phyloP scores from a whole-genome alignment of 2,113 vertebrate species.

The Thamnophis sirtalis region DNA sequence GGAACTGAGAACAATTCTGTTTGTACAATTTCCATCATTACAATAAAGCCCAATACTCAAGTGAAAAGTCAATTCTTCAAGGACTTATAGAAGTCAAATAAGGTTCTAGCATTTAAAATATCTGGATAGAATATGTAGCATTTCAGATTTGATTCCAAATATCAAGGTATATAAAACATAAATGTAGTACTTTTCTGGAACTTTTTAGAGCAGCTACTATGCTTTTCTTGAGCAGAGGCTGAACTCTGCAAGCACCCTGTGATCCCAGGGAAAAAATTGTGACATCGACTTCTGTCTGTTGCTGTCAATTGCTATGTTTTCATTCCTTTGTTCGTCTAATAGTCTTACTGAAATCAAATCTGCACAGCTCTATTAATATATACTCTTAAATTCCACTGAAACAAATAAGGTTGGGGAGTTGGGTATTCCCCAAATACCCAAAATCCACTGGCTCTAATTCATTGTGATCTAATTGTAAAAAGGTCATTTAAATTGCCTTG shows the following conservation, averaged over 20 bases:
- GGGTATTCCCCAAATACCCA: not conserved
- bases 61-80: not conserved
- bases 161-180: not conserved
- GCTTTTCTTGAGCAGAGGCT: not conserved
- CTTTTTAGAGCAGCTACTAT: not conserved
- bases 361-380: not conserved
- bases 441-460: not conserved
- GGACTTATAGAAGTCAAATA: not conserved
- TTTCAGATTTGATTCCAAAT: not conserved
- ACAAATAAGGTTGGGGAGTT: not conserved
- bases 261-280: not conserved
- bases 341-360: not conserved
- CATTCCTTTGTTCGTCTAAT: not conserved
- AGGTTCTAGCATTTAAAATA: not conserved
- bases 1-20: not conserved
- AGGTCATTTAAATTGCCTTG: not conserved
- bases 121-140: not conserved
- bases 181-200: not conserved
- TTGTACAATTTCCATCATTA: not conserved
- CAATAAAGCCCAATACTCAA: not conserved
- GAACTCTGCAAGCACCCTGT: not conserved
- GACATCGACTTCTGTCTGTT: not conserved
- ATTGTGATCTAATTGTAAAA: not conserved
- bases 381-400: not conserved
- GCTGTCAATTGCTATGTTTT: not conserved